phyloP scores from a whole-genome alignment of 1,140 invertebrate genomes.

The Campodea augens region DNA sequence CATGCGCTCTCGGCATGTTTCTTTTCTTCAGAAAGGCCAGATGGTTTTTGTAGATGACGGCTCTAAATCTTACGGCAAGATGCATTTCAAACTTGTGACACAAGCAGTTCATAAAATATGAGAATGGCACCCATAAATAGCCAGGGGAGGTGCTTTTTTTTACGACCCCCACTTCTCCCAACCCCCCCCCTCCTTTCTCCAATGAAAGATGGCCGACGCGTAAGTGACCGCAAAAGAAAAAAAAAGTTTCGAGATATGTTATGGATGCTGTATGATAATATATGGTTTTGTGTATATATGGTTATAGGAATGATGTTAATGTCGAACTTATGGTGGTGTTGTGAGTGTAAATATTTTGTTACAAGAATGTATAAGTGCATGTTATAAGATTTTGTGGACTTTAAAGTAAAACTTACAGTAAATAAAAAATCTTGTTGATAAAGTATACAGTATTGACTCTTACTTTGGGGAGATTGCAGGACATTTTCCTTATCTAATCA shows the following conservation, averaged over 20 bases:
- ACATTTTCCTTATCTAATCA: too few species aligned
- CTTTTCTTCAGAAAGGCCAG: not conserved
- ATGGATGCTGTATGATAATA: not conserved
- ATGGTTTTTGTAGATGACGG: not conserved
- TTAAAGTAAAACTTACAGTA: too few species aligned
- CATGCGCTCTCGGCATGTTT: not conserved
- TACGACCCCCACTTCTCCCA: too few species aligned
- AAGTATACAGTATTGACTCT: too few species aligned
- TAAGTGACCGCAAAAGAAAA: not conserved
- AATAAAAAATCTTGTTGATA: too few species aligned
- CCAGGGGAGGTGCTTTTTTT: not conserved
- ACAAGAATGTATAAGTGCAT: too few species aligned
- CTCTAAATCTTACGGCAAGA: not conserved
- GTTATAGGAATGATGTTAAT: not conserved
- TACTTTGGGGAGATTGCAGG: too few species aligned
- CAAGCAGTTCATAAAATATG: conserved; percentile 2
- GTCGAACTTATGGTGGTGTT: too few species aligned
- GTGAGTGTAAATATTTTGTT: too few species aligned
- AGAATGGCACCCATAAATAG: conserved; percentile 1
- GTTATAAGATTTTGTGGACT: too few species aligned
- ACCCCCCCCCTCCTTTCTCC: too few species aligned
- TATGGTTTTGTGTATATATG: not conserved
- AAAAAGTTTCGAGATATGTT: not conserved
- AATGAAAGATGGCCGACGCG: too few species aligned
- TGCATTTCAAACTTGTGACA: conserved; percentile 3